These are phyloP conservation scores for Corythaeola cristata DNA, from an alignment of 2,113 vertebrate genomes.

Conservation along the genomic window DNA sequence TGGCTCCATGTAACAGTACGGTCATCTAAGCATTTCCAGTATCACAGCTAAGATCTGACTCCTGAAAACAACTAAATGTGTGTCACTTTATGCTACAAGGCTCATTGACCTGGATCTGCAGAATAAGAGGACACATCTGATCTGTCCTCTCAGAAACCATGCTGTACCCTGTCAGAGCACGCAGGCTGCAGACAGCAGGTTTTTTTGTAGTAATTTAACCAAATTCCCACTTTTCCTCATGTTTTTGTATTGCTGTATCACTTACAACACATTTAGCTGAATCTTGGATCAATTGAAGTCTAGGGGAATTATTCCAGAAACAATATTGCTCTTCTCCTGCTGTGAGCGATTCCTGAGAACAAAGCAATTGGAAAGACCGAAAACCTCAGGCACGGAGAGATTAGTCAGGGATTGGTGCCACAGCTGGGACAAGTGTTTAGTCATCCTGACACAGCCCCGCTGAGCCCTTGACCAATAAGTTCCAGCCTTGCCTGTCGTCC, in stretches of 20 bases:
- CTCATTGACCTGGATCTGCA: neutral
- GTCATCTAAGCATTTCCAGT: neutral
- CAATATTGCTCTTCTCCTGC: slow-evolving; percentile 36
- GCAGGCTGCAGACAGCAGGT: neutral
- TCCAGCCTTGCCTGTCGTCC: slow-evolving; percentile 27
- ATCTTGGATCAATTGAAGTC: neutral
- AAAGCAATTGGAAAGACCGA: slow-evolving; percentile 27
- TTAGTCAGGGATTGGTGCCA: slow-evolving; percentile 40
- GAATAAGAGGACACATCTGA: neutral
- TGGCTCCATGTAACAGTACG: neutral
- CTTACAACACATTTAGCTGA: neutral
- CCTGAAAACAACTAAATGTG: neutral
- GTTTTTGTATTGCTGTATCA: neutral
- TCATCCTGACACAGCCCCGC: slow-evolving; percentile 4
- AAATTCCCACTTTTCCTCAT: neutral
- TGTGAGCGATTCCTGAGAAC: slow-evolving; percentile 8
- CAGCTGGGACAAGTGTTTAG: slow-evolving; percentile 23
- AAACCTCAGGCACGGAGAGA: slow-evolving; percentile 45
- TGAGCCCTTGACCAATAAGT: slow-evolving; percentile 11
- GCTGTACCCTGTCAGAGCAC: neutral
- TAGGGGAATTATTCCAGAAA: slow-evolving; percentile 25
- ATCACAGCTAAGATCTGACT: neutral
- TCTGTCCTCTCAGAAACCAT: neutral
- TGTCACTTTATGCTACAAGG: neutral
- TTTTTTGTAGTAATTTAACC: neutral